Evolutionary conservation across 2,888 invertebrate species (phyloP), one percentile per base, ranked within the genome.

Genomic region (Autographa gamma): DNA sequence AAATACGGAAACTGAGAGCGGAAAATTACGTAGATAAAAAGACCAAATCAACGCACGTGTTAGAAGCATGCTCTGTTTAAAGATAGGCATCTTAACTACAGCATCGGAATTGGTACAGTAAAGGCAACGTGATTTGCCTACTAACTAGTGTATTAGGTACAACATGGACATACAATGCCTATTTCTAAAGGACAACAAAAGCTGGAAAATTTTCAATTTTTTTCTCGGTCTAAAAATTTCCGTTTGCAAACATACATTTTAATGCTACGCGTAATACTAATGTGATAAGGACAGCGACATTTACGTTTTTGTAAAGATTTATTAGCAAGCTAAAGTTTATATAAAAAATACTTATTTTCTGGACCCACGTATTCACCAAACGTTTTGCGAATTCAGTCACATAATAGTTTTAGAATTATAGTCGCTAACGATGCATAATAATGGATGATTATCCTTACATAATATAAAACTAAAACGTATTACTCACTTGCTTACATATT

Each of bases 21-120:
- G 54, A 56, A 56, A 56, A 56, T 25, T 25, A 56, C 54, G 54
- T 11, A 56, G 54, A 56, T 25, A 19, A 56, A 56, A 56, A 56
- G 19, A 56, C 54, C 54, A 56, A 56, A 56, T 54, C 54, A 25
- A 56, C 19, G 25, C 54, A 60, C 34, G 60, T 54, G 63, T 60
- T 54, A 48, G 6, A 59, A 59, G 32, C 62, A 31, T 32, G 31
- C 41, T 66, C 18, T 56, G 59, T 59, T 48, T 65, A 54, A 31
- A 62, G 58, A 67, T 63, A 60, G 56, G 34, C 52, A 67, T 68
- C 67, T 68, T 64, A 67, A 68, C 56, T 31, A 62, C 65, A 62
- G n/a, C 6, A 59, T 63, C 31, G 2, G 38, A 66, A 69, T 62
- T 43, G 31, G 32, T 68, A 61, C 43, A 67, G 63, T 64, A 56